Evolutionary conservation across 2,797 vertebrate species (phyloP).

Genomic region (Schizothorax lantsangensis): DNA sequence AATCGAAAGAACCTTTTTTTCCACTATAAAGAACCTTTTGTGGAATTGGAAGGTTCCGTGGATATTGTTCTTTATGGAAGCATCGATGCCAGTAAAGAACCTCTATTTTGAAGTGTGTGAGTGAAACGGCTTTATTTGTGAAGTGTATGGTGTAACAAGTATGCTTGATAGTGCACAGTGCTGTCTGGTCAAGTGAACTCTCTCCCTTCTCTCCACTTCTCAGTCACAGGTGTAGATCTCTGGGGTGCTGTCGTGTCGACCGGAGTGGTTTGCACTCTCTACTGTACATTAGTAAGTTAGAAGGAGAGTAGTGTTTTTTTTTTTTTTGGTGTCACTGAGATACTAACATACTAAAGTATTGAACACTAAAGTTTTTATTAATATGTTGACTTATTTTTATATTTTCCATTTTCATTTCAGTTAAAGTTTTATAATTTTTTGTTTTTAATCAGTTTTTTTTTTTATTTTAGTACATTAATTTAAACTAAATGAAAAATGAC

Average conservation of each 20-base stretch:
- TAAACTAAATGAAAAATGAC: too few species aligned
- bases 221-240: constrained; percentile 91
- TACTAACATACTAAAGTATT: not conserved
- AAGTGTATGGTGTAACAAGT: constrained; percentile 21
- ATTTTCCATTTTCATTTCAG: not conserved
- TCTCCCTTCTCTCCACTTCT: constrained; percentile 56
- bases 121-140: not conserved
- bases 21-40: not conserved
- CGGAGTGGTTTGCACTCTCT: constrained; percentile 94
- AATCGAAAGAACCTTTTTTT: not conserved
- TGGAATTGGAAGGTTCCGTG: not conserved
- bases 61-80: not conserved
- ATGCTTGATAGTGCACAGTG: constrained; percentile 2
- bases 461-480: too few species aligned
- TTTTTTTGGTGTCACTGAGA: not conserved
- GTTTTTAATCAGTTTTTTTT: not conserved
- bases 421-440: not conserved
- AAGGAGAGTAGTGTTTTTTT: not conserved
- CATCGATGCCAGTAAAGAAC: not conserved
- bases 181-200: not conserved
- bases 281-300: constrained; percentile 90
- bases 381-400: not conserved
- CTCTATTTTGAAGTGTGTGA: not conserved
- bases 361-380: not conserved
- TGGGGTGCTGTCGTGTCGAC: constrained; percentile 94